These are phyloP conservation scores for Brienomyrus longianalis DNA, from an alignment of 2,113 vertebrate species.

Conservation along the genomic window DNA sequence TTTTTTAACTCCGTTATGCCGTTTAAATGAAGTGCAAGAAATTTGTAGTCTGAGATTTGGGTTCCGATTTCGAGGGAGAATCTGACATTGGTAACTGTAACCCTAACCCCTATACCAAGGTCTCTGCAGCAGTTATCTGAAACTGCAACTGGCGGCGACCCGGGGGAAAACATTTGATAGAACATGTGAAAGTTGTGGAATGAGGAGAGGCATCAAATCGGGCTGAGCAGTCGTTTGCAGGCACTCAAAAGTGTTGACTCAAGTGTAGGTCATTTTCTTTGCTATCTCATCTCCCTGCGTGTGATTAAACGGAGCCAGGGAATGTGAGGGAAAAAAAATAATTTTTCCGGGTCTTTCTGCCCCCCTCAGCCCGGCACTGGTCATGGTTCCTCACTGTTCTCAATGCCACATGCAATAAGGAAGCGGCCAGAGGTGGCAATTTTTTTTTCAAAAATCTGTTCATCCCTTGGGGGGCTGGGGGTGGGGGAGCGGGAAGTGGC, in stretches of 20 bases:
- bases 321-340: slow-evolving; percentile 11
- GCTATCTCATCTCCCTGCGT: background rate
- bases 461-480: background rate
- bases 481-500: slow-evolving; percentile 16
- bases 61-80: slow-evolving; percentile 24
- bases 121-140: slow-evolving; percentile 23
- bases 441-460: background rate
- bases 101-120: background rate
- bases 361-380: slow-evolving; percentile 7
- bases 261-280: slow-evolving; percentile 15
- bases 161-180: slow-evolving; percentile 25
- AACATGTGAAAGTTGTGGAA: slow-evolving; percentile 33
- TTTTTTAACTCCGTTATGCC: background rate
- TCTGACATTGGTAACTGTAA: slow-evolving; percentile 15
- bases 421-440: slow-evolving; percentile 10
- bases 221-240: slow-evolving; percentile 34
- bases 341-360: slow-evolving; percentile 25
- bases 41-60: slow-evolving; percentile 15
- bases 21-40: slow-evolving; percentile 1
- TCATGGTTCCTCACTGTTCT: background rate
- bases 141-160: slow-evolving; percentile 29
- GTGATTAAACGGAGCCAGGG: slow-evolving; percentile 14
- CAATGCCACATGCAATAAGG: background rate
- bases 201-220: slow-evolving; percentile 30
- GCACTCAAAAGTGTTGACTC: slow-evolving; percentile 26